These are phyloP conservation scores for Clivina fossor DNA, from an alignment of 2,888 invertebrate genomes.

Conservation along the genomic window DNA sequence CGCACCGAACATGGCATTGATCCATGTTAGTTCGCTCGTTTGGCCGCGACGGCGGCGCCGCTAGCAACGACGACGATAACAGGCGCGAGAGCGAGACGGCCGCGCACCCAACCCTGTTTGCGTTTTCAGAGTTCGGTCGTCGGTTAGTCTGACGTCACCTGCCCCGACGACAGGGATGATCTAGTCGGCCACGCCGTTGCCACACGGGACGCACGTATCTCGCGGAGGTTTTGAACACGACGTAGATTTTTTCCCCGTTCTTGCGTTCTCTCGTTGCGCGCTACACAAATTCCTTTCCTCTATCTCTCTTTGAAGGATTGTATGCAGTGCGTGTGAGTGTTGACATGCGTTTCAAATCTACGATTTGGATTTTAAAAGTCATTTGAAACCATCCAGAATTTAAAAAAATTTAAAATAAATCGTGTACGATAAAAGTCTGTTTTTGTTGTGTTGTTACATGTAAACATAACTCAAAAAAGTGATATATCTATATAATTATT, in stretches of 20 bases:
- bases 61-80: too few species aligned
- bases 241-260: too few species aligned
- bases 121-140: slow-evolving; percentile 20
- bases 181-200: slow-evolving; percentile 14
- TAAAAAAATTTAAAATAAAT: too few species aligned
- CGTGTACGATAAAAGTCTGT: background rate
- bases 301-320: too few species aligned
- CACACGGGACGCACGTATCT: background rate
- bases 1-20: slow-evolving; percentile 44
- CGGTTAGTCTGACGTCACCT: slow-evolving; percentile 35
- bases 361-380: too few species aligned
- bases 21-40: slow-evolving; percentile 43
- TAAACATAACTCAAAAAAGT: slow-evolving; percentile 17
- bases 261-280: too few species aligned
- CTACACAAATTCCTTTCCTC: too few species aligned
- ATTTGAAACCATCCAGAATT: too few species aligned
- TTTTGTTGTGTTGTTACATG: background rate
- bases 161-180: slow-evolving; percentile 17
- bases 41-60: slow-evolving; percentile 36
- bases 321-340: too few species aligned
- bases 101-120: slow-evolving; percentile 33
- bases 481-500: slow-evolving; percentile 17
- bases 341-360: too few species aligned
- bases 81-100: too few species aligned
- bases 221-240: slow-evolving; percentile 20